Base-by-base conservation (phyloP, 2,888 invertebrate species). In the Thymelicus sylvestris region DNA sequence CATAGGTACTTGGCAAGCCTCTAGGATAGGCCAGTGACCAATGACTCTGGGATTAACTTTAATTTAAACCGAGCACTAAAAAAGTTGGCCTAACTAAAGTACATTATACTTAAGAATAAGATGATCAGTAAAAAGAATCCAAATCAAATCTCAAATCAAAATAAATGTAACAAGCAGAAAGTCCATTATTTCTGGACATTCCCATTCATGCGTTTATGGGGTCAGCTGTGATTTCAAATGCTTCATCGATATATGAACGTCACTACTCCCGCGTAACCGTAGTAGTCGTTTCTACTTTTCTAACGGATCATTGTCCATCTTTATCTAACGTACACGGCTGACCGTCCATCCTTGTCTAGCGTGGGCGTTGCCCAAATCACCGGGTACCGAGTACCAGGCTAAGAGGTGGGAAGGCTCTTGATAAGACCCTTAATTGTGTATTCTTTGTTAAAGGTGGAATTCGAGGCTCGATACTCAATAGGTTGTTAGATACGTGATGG, bases 251-350 rank as follows among this genome's bases (percentile, higher is more conserved):
- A 66, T 63, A 59, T 13, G 24, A 70, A 77, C 89, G 83, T 81
- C 89, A 83, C 87, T 88, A 85, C 68, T 75, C 76, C 77, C 81
- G 93, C 92, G 92, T 92, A 93, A 93, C 87, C 83, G 86, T 84
- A 80, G 93, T 92, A 92, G 92, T 91, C 86, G 79, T 80, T 80
- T 83, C 86, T 82, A 85, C 88, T 90, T 89, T 90, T 84, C 85
- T 91, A 93, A 93, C 93, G 92, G 92, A 83, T 82, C 78, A 41
- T 80, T 73, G 75, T 72, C 72, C 72, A 2, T 89, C 87, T 80
- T 83, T 78, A 72, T 88, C 80, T 73, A 72, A 72, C 85, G 66
- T 72, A 69, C 41, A 63, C n/a, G 12, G 47, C 67, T 72, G 66
- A 74, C 79, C 71, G 69, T 71, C 78, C 75, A 67, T 89, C 87